Percentiles rank a stretch among this genome's conserved stretches.
Evolutionary conservation across 1,140 invertebrate genomes (phyloP).

Genomic region (Drosophila baimaii): DNA sequence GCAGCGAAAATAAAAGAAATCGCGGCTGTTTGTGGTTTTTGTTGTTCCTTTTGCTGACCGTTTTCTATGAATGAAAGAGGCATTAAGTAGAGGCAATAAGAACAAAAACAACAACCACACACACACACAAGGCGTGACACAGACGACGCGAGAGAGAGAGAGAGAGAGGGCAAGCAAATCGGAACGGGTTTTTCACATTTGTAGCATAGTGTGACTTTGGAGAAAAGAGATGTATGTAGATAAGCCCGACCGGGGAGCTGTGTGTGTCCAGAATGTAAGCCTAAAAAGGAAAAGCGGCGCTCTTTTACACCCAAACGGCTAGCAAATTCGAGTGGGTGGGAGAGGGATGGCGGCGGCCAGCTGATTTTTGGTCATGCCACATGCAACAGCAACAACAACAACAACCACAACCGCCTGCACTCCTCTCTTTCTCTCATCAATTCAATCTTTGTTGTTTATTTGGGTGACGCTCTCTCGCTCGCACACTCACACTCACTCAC

Average conservation of each 20-base stretch:
- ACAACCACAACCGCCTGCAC: neutral
- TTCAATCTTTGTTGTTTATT: conserved; percentile 37
- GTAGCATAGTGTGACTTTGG: conserved; percentile 32
- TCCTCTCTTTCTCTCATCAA: conserved; percentile 14
- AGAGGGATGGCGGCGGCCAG: conserved; percentile 17
- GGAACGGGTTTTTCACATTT: conserved; percentile 41
- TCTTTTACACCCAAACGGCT: conserved; percentile 29
- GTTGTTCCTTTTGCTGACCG: conserved; percentile 38
- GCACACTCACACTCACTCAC: conserved; percentile 10
- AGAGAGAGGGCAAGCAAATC: conserved; percentile 7
- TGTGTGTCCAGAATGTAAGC: conserved; percentile 28
- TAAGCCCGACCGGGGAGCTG: conserved; percentile 19
- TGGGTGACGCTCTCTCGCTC: conserved; percentile 7
- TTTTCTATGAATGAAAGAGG: conserved; percentile 49
- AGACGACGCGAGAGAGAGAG: conserved; percentile 1
- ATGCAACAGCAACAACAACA: conserved; percentile 44
- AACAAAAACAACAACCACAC: conserved; percentile 23
- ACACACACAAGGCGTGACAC: conserved; percentile 33
- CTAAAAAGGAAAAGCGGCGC: conserved; percentile 30
- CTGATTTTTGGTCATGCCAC: conserved; percentile 46
- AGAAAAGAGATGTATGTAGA: conserved; percentile 23
- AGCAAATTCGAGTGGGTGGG: conserved; percentile 1
- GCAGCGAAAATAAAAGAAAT: conserved; percentile 50
- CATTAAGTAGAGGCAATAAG: conserved; percentile 29
- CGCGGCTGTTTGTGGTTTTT: conserved; percentile 19